Evolutionary conservation across 37 sponge, comb jelly and placozoan genomes (phyloP).

Genomic region (Ianthella basta): DNA sequence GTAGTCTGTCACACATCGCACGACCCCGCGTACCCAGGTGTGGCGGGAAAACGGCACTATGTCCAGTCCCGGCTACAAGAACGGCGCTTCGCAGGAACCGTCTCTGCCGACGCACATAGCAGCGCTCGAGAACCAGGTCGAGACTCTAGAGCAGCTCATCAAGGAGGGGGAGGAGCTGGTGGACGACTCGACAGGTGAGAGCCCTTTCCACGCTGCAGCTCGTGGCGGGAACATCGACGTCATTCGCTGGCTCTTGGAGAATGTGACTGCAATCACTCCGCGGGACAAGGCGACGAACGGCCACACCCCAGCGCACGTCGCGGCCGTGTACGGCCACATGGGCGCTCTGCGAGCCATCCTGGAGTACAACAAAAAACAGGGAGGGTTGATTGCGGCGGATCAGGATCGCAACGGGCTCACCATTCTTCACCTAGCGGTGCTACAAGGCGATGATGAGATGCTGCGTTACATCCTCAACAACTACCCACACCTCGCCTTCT

Average conservation of each 20-base stretch:
- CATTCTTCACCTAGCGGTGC: slow-evolving; percentile 60
- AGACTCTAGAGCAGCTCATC: slow-evolving; percentile 41
- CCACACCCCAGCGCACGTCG: slow-evolving; percentile 83
- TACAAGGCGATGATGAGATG: slow-evolving; percentile 76
- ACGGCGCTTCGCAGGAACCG: not conserved
- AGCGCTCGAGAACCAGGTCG: slow-evolving; percentile 48
- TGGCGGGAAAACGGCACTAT: not conserved
- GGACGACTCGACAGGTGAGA: slow-evolving; percentile 49
- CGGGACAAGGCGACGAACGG: slow-evolving; percentile 57
- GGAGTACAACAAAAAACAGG: slow-evolving; percentile 23
- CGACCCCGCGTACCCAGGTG: too few species aligned
- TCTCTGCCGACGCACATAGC: slow-evolving; percentile 61
- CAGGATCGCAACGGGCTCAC: slow-evolving; percentile 63
- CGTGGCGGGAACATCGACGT: slow-evolving; percentile 42
- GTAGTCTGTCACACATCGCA: too few species aligned
- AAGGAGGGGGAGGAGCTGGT: slow-evolving; percentile 35
- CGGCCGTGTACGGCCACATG: slow-evolving; percentile 70
- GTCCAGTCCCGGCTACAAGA: slow-evolving; percentile 15
- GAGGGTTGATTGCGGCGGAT: slow-evolving; percentile 36
- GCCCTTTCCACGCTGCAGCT: slow-evolving; percentile 74
- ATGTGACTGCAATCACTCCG: not conserved
- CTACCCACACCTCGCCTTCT: slow-evolving; percentile 47
- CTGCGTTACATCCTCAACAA: slow-evolving; percentile 60
- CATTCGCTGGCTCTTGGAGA: slow-evolving; percentile 54
- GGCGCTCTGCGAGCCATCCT: slow-evolving; percentile 52